These are phyloP conservation scores for Danio tinwini DNA, from an alignment of 2,797 vertebrate species.

Conservation along the genomic window DNA sequence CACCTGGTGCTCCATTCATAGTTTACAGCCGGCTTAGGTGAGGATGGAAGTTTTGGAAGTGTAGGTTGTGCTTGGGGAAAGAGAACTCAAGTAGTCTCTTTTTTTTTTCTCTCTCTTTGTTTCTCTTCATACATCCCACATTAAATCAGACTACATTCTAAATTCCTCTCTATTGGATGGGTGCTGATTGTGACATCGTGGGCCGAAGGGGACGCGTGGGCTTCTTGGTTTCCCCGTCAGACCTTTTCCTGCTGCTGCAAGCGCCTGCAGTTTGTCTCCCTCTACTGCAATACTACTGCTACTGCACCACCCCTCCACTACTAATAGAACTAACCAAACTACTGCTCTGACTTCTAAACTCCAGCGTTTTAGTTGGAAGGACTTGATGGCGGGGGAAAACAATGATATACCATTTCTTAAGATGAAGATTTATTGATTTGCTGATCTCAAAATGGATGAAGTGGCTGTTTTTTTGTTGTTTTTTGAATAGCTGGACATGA, in stretches of 20 bases:
- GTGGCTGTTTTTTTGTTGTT: conserved; percentile 56
- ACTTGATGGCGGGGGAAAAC: conserved; percentile 57
- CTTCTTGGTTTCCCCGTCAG: conserved; percentile 35
- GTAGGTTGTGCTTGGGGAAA: conserved; percentile 22
- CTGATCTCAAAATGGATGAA: conserved; percentile 67
- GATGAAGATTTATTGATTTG: conserved; percentile 78
- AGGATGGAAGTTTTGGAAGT: conserved; percentile 44
- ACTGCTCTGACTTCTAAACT: conserved; percentile 76
- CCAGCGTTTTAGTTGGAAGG: conserved; percentile 86
- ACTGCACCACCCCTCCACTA: conserved; percentile 78
- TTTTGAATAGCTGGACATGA: conserved; percentile 57
- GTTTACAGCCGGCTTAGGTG: conserved; percentile 71
- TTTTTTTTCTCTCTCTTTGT: conserved; percentile 52
- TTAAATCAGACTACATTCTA: conserved; percentile 57
- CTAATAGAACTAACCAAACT: conserved; percentile 73
- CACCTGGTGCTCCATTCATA: conserved; percentile 67
- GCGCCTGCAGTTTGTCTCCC: conserved; percentile 64
- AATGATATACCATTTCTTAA: conserved; percentile 66
- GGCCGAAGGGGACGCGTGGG: conserved; percentile 52
- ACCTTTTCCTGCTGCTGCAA: conserved; percentile 56
- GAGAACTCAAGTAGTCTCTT: conserved; percentile 42
- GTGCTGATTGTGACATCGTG: conserved; percentile 56
- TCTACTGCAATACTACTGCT: conserved; percentile 79
- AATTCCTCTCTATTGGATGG: conserved; percentile 52
- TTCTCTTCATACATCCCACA: conserved; percentile 67